These are phyloP conservation scores for Sinodicranocentrus sp. DNA, from an alignment of 2,888 invertebrate genomes.

Conservation along the genomic window DNA sequence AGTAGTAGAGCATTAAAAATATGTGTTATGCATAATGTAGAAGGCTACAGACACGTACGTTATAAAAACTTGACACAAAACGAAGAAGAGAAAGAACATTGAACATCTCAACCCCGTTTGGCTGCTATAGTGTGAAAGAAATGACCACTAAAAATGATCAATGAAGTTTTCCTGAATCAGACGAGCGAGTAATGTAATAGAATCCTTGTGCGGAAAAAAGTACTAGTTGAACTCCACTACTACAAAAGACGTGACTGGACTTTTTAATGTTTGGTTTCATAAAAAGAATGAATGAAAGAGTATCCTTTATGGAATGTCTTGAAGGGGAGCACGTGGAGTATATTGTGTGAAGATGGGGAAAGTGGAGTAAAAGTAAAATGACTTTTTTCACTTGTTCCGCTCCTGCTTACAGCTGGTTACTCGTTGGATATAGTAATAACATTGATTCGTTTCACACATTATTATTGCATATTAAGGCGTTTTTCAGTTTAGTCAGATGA, in stretches of 20 bases:
- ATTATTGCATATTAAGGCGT: conserved; percentile 51
- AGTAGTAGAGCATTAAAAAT: neutral
- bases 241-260: neutral
- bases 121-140: conserved; percentile 1
- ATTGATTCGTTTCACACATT: conserved; percentile 15
- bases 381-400: too few relatives aligned
- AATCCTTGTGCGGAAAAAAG: conserved; percentile 10
- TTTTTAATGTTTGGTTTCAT: conserved; percentile 7
- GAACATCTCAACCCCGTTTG: too few relatives aligned
- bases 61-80: too few relatives aligned
- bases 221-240: conserved; percentile 14
- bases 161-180: conserved; percentile 19
- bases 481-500: conserved; percentile 24
- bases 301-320: conserved; percentile 8
- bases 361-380: too few relatives aligned
- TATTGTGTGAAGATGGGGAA: too few relatives aligned
- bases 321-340: neutral
- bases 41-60: neutral
- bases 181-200: conserved; percentile 17
- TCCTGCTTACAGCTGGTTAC: too few relatives aligned
- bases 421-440: neutral
- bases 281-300: neutral
- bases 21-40: conserved; percentile 27
- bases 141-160: conserved; percentile 33
- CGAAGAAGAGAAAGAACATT: too few relatives aligned